Base-by-base conservation (phyloP, 2,888 invertebrate species). In the Netelia inedita region DNA sequence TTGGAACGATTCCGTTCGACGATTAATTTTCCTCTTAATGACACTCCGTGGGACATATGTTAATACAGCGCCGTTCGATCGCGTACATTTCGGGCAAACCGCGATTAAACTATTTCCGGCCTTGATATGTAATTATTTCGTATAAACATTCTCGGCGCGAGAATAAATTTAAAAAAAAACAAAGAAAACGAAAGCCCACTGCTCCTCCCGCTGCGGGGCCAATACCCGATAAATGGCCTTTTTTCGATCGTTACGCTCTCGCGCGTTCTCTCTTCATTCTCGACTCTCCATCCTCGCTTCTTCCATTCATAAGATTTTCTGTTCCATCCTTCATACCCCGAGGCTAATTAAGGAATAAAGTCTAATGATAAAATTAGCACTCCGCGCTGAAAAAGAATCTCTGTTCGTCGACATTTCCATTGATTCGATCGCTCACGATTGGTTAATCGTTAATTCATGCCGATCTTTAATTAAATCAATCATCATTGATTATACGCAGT, bases 11-110 rank as follows among this genome's bases (percentile, higher is more conserved):
- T 82, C 72, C 90, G 87, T 90, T 89, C 88, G 89, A 91, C 91
- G 92, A 92, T 92, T 91, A 92, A 92, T 92, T 92, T 91, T 89
- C 87, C 89, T 88, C 89, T 91, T 92, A 92, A 92, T 92, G 92
- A 92, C 11, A 14, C 92, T 89, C 89, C 89, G 89, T 88, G 90
- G 89, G 92, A 92, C 91, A 91, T 92, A 92, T 92, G 92, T 92
- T 92, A 92, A 92, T 92, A 89, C 87, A 82, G 86, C 75, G 87
- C 87, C 90, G 46, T 46, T 89, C 88, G 90, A 90, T 90, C 90
- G 92, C 92, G 91, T 92, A 92, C 92, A 92, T 92, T 91, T 90
- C 90, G 91, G 89, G 92, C 91, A 46, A 92, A 91, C 90, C 87
- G 80, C 85, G 86, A 87, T 87, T 85, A 83, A 87, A 88, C 87